Base-by-base conservation (phyloP, 2,888 invertebrate genomes). In the Syrphus vitripennis region DNA sequence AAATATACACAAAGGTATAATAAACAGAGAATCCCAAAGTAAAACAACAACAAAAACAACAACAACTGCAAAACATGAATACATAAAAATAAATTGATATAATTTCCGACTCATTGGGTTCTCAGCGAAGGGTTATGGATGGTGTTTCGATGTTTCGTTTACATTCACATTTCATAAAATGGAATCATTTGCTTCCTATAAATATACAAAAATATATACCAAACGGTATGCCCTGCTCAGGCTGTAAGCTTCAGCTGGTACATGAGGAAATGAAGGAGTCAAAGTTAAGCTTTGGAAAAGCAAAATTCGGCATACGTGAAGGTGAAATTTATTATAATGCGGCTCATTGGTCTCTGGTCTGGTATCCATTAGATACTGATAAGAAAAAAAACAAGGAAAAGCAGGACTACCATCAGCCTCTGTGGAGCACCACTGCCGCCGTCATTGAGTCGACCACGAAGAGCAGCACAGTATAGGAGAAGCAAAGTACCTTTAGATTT, bases 31-130 rank as follows among this genome's bases (percentile, higher is more conserved):
- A 19, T 59, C 57, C 14, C 14, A 75, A n/a, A 19, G 34, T 16
- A 55, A n/a, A n/a, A n/a, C n/a, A n/a, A n/a, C n/a, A n/a, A n/a
- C n/a, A n/a, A n/a, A n/a, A n/a, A n/a, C n/a, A n/a, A n/a, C n/a
- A n/a, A 76, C 83, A 79, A 83, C 79, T 67, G 71, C 71, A 63
- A 81, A 76, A 76, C 80, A 84, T 84, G 80, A 80, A 84, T 80
- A 80, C 76, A 71, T 84, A 84, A 84, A 80, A 77, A 69, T 53
- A 72, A 86, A 70, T 65, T 67, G 71, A 70, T 74, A 74, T 79
- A 82, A 77, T 74, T 78, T 86, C 77, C 77, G 57, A 70, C 57
- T 78, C 77, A 78, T 86, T 86, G 81, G 75, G 50, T 70, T 86
- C 14, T 42, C 76, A 53, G 71, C 48, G 59, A 69, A 65, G 55